These are phyloP conservation scores for Mormyrops boulengeri DNA, from an alignment of 2,797 vertebrate genomes.

Conservation along the genomic window DNA sequence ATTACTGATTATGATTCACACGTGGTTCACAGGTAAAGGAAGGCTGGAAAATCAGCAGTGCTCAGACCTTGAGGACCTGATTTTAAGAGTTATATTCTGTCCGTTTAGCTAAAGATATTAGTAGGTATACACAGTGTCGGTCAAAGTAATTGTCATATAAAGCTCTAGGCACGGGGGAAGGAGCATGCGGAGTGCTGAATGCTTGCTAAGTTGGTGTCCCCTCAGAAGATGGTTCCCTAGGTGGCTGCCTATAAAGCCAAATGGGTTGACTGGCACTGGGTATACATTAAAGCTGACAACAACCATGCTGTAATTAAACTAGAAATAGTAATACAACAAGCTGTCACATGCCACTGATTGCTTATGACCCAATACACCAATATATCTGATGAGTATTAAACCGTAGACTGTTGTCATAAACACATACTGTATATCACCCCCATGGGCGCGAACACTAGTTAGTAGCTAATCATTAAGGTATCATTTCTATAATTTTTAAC, in stretches of 20 bases:
- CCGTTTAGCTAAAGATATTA: background rate
- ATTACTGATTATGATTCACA: background rate
- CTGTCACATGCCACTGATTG: background rate
- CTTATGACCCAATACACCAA: background rate
- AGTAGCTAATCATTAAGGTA: background rate
- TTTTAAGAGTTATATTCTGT: background rate
- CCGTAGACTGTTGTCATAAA: background rate
- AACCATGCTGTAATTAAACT: background rate
- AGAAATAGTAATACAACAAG: background rate
- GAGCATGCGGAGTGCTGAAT: background rate
- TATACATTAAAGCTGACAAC: background rate
- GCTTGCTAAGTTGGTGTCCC: background rate
- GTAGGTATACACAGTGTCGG: background rate
- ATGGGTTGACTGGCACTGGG: background rate
- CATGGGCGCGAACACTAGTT: background rate
- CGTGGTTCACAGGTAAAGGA: background rate
- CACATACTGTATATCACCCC: background rate
- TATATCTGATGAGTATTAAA: background rate
- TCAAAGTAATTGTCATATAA: background rate
- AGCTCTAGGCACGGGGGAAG: background rate
- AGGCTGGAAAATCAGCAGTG: background rate
- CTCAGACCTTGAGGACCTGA: background rate
- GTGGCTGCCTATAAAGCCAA: background rate
- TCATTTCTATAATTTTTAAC: background rate
- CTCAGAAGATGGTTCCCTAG: background rate